Evolutionary conservation across 2,113 vertebrate species (phyloP), one percentile per base, ranked within the genome.

Genomic region (Oryzias woworae): DNA sequence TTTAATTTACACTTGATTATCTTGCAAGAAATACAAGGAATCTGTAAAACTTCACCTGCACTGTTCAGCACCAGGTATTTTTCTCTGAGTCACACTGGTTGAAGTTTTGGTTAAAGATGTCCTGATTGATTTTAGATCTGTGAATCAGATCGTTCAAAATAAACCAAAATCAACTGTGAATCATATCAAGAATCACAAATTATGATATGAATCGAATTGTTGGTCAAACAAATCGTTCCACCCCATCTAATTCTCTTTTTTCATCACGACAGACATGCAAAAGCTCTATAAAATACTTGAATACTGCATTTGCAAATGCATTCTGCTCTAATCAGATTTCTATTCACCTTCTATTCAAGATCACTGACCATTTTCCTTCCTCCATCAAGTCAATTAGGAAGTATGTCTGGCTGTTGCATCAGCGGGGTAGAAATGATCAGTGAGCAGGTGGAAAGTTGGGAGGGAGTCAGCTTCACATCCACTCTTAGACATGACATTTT

Each of bases 391-490:
- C 77, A 69, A 69, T 55, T 58, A 23, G 55, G 75, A 82, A 79
- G 52, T 58, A 5, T 17, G 23, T 64, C 67, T 62, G 49, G 7
- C 48, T 51, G 26, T 71, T 69, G 64, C 47, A 42, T 73, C 57
- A 74, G 46, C 50, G 53, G 47, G 46, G 53, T 56, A 22, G 48
- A 49, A 61, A 63, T 55, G 71, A 73, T 63, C 63, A 64, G 70
- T 49, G 55, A 83, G 73, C 83, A 87, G 81, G 80, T 84, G 82
- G 80, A 66, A 72, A 63, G 58, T 47, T 62, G 56, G 61, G 42
- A 71, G 62, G 55, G 49, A 36, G 56, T 36, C 16, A 15, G 53
- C 54, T 77, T 62, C 58, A 14, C 42, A 45, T 41, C 42, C 51
- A 46, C 20, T 75, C 65, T 58, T 16, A 76, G 41, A 79, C 72